Evolutionary conservation across 2,113 vertebrate species (phyloP), one percentile per base, ranked within the genome.

Genomic region (Ariopsis seemanni): DNA sequence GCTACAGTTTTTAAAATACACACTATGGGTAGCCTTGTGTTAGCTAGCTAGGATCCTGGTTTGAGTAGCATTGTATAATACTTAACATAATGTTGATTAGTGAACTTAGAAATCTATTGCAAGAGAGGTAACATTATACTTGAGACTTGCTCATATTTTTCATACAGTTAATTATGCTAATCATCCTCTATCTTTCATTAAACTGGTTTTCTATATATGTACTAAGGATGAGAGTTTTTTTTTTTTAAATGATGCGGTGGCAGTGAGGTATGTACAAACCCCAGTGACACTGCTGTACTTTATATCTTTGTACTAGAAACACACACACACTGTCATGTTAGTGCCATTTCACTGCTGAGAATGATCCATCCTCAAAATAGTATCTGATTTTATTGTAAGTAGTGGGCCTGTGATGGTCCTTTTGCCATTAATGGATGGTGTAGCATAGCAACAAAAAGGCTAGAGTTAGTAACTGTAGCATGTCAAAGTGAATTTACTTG

Each of bases 401-500:
- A 27, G 50, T 57, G 52, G 15, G 27, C 7, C 34, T 58, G 10
- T 30, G 53, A 27, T 80, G 78, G 15, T 57, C 3, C 17, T 55
- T 80, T 48, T 80, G 17, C 55, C 53, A 80, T 80, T 58, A 80
- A 55, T 57, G 25, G 48, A 52, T 7, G 15, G 53, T 80, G 77
- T 80, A 80, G 52, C 77, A 80, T 80, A 34, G 77, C 77, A 80
- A 58, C 77, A 80, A n/a, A 57, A 57, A 15, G 53, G n/a, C n/a
- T 80, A 57, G 15, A 60, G n/a, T 81, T 57, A 81, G 79, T 42
- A 42, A 42, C 30, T 42, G 57, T 5, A 81, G n/a, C 12, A 27
- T 20, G 15, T 55, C 50, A 78, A 53, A 27, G 52, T 55, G 50
- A 55, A 22, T 52, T 55, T 42, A 42, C 34, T 42, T 42, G 34